Base-by-base conservation (phyloP, 2,113 vertebrate species). In the Cervus canadensis region DNA sequence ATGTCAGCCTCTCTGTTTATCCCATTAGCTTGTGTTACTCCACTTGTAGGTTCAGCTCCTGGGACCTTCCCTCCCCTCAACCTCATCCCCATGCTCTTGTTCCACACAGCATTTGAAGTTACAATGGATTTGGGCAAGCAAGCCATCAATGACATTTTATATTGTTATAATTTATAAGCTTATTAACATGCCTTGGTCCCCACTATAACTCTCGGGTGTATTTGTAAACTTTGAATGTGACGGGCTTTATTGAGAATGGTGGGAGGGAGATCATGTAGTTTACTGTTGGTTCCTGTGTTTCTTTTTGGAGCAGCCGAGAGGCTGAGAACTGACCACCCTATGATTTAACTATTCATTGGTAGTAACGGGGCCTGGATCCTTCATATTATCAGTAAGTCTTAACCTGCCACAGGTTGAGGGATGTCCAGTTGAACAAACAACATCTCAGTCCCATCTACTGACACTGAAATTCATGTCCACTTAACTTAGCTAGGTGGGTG, bases 301-400 rank as follows among this genome's bases (percentile, higher is more conserved):
- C 17, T 62, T 48, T 81, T 19, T 45, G 71, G 79, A 94, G 28
- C 6, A 87, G 33, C 3, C 21, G n/a, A 52, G 17, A 64, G 36
- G 10, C 23, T 67, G 87, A 5, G 17, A 84, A 67, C 17, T 36
- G 76, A 67, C 6, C n/a, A 50, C 14, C 3, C 5, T 78, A 7
- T 40, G 26, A 40, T 90, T 86, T 93, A 71, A 74, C 23, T 59
- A 86, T 89, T 82, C 45, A 60, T 6, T 83, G 8, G 45, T 87
- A 50, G 26, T 93, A 84, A 79, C 5, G 2, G 71, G n/a, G 19
- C 23, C 6, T 83, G 33, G 88, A 17, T 50, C 43, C 9, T 83
- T 89, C 33, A 17, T 83, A 25, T 45, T 36, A 16, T 91, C 83
- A 62, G 0, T 82, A 59, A 78, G 67, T 92, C 50, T 71, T 45